Base-by-base conservation (phyloP, 2,113 vertebrate genomes). In the Castor canadensis region DNA sequence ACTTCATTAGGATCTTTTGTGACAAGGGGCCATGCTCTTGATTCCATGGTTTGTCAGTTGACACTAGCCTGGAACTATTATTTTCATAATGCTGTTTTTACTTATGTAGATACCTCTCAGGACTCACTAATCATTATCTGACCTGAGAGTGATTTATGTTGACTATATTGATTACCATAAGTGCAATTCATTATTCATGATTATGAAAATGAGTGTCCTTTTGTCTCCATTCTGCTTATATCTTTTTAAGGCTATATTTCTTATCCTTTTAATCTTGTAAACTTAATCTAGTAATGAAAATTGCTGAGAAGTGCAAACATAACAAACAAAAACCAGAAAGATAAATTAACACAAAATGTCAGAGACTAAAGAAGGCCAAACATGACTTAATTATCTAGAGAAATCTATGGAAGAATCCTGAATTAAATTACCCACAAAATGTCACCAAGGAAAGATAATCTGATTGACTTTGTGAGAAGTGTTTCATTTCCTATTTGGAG, bases 81-180 rank as follows among this genome's bases (percentile, higher is more conserved):
- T 87, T 95, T 90, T 95, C 45, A 45, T 67, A 49, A 66, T 75
- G 26, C 49, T 89, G 26, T 72, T 88, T 90, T 89, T 85, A 60
- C 38, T 82, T 87, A 47, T 82, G 35, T n/a, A 93, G 54, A 58
- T 38, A 84, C 10, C 86, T 91, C 58, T 93, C 16, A 38, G 60
- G 49, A 95, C 60, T 67, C 87, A 67, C 45, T 45, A 49, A 77
- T 94, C 32, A 43, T 89, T 95, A 58, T 86, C 77, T 96, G 85
- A 92, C 32, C 26, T 43, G 30, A 58, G 28, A 52, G 26, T 91
- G 85, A 86, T 95, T 94, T 85, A 77, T 90, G 87, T 90, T 91
- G 64, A 88, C 73, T 71, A 0, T 24, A 40, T 38, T 89, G 66
- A 91, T 93, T 91, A 89, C 10, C 72, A 0, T 49, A 76, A 69